Evolutionary conservation across 1,140 invertebrate genomes (phyloP), one percentile per base, ranked within the genome.

Genomic region (Teleogryllus occipitalis): DNA sequence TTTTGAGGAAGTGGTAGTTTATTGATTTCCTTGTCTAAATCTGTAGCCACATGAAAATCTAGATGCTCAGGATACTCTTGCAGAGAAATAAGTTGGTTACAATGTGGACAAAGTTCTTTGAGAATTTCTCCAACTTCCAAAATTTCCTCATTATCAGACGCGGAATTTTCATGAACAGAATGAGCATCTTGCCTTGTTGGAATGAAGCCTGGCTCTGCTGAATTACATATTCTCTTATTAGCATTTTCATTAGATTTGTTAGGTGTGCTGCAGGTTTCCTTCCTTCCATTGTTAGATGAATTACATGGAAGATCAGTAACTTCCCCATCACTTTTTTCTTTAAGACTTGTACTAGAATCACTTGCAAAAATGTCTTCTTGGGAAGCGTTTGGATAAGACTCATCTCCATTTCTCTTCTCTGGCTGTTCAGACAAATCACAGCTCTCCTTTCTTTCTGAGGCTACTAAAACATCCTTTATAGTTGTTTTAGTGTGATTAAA

Each of bases 41-140:
- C 89, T 83, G 90, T 90, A 7, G 93, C 93, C 80, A 91, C 85
- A 83, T 94, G 93, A 85, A 90, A 94, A 86, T 94, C 92, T 79
- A 87, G 84, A 84, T 94, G 93, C 82, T 91, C 90, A 15, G 84
- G 80, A 83, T 90, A 88, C 80, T 90, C 90, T 8, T 86, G 85
- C n/a, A 85, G 21, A 47, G 86, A 83, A 49, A 94, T 87, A 82
- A 85, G 88, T 82, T 89, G 39, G 47, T 48, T 49, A 47, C 47
- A 74, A 21, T 79, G 22, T 12, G 77, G 27, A 47, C 54, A 78
- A 27, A 0, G 18, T 65, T 78, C 77, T 65, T 22, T 22, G 10
- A 22, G 12, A 15, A 12, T 15, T 22, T 65, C 54, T 14, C 18
- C 54, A 65, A 65, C 54, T 14, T 65, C 54, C 10, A 14, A 65